Evolutionary conservation across 2,113 vertebrate species (phyloP), one percentile per base, ranked within the genome.

Genomic region (Zingel zingel): DNA sequence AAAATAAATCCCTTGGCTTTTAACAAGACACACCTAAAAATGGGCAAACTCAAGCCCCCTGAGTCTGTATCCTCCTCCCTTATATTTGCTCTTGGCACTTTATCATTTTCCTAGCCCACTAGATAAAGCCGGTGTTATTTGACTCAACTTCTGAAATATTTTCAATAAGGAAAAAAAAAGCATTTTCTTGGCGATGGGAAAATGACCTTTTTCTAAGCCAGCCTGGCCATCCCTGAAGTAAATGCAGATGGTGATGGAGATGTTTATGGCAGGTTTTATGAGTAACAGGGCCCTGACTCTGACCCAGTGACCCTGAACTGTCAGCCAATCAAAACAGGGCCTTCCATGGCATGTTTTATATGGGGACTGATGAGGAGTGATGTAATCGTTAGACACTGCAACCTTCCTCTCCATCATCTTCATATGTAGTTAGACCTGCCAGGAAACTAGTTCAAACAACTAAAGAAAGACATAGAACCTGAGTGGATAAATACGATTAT

Each of bases 191-290:
- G 79, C 62, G 47, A 85, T 77, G 82, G 78, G 81, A 82, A 90
- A 86, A 82, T 72, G 23, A 59, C 48, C 51, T 74, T 79, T 88
- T 81, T 81, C 33, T 79, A 72, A 92, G 79, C 73, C 75, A 59
- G 47, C 50, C 39, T 85, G 74, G 68, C 81, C 85, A 85, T 88
- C 82, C 74, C 87, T 76, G 82, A 86, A 90, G 86, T 88, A 65
- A 91, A 84, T 86, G 82, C 90, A 90, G 89, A 92, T 87, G 91
- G 86, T 81, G 86, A 93, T 92, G 84, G 89, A 91, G 90, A 93
- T 92, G 92, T 93, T 92, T 94, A 92, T 92, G 91, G 89, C 89
- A 90, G 84, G 39, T 90, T 93, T 93, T 92, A 94, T 92, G 90
- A 93, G 87, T 84, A 88, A 93, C 86, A 92, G 57, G 64, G 82